A percentile compares a stretch with the other conserved stretches of the same genome.
Evolutionary conservation across 2,113 vertebrate genomes (phyloP).

Genomic region (Pygoscelis antarcticus): DNA sequence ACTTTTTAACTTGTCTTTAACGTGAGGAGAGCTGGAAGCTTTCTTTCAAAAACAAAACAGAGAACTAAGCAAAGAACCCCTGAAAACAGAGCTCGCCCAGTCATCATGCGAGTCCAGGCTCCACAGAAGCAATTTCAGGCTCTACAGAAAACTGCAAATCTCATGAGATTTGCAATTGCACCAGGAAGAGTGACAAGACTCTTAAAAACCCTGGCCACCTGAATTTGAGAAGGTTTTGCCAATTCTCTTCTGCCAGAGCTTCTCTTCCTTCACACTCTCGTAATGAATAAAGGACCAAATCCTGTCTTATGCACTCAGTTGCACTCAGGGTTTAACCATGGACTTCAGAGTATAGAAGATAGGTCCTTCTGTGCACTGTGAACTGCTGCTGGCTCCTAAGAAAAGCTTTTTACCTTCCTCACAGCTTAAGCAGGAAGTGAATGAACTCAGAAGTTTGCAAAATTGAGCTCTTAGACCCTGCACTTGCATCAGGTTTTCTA

Average conservation of each 20-base stretch:
- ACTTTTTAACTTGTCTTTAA: neutral
- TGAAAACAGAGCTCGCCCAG: neutral
- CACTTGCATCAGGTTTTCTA: neutral
- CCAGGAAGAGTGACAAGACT: neutral
- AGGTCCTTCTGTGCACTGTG: neutral
- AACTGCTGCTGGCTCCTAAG: neutral
- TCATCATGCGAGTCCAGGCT: neutral
- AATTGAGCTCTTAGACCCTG: neutral
- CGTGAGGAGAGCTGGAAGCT: neutral
- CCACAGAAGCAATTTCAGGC: neutral
- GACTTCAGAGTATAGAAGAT: neutral
- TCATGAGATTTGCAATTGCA: neutral
- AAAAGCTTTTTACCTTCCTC: neutral
- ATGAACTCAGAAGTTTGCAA: neutral
- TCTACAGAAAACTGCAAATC: neutral
- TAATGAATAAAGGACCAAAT: neutral
- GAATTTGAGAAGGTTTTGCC: neutral
- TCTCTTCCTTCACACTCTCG: neutral
- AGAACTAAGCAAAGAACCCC: neutral
- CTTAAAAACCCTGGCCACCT: neutral
- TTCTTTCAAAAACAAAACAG: neutral
- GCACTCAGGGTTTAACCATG: neutral
- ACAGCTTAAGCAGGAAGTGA: neutral
- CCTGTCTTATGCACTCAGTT: neutral
- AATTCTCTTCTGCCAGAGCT: neutral